Conservation (phyloP, 2,888 invertebrate genomes). For the Athalia cordata region DNA sequence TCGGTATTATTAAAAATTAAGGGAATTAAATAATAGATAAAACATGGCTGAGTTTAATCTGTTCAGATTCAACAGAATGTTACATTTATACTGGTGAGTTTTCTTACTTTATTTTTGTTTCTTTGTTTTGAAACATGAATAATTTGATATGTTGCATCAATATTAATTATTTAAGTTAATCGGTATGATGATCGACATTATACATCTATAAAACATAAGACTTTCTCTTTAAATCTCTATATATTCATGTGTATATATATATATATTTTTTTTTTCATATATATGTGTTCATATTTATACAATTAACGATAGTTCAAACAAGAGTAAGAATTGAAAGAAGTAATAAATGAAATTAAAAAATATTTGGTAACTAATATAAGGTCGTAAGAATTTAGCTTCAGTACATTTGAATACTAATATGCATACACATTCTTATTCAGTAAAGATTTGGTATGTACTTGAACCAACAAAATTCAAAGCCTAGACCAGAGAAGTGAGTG, state of each 20-base stretch:
- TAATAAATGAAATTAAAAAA: slow-evolving; percentile 1
- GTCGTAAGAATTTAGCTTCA: not conserved
- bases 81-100: not conserved
- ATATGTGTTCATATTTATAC: slow-evolving; percentile 16
- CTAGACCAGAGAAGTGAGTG: no score
- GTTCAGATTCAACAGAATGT: not conserved
- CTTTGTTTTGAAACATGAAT: not conserved
- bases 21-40: no score
- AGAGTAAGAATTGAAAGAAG: not conserved
- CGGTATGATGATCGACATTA: no score
- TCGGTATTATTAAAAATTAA: no score
- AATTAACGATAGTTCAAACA: slow-evolving; percentile 23
- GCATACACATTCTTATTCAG: not conserved
- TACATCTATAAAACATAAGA: not conserved
- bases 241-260: not conserved
- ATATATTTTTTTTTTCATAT: not conserved
- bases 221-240: slow-evolving; percentile 1
- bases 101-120: no score
- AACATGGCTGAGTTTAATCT: slow-evolving; percentile 49
- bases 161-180: not conserved
- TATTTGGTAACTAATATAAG: slow-evolving; percentile 45
- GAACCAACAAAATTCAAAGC: no score
- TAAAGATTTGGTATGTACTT: not conserved
- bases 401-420: slow-evolving; percentile 20
- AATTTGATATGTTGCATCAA: slow-evolving; percentile 29